Evolutionary conservation across 2,113 vertebrate genomes (phyloP).

Genomic region (Tyto alba): DNA sequence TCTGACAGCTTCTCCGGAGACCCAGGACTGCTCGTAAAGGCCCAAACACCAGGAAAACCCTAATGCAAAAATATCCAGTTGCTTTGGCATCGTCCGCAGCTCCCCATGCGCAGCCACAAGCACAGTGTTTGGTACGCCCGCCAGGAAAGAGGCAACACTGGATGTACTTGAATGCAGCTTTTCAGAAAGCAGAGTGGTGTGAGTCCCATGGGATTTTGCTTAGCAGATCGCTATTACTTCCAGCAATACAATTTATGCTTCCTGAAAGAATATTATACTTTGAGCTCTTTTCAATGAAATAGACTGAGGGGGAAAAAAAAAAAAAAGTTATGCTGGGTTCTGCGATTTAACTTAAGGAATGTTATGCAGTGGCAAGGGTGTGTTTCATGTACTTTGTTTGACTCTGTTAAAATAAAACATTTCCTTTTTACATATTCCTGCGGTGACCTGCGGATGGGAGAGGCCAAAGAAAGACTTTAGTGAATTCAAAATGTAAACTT

Average conservation of each 20-base stretch:
- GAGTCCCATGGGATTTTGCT: conserved; percentile 33
- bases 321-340: not conserved
- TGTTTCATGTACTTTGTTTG: conserved; percentile 12
- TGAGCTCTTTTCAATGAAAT: conserved; percentile 15
- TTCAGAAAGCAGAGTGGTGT: conserved; percentile 39
- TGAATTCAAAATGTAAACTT: not conserved
- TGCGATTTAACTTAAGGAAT: conserved; percentile 34
- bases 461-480: not conserved
- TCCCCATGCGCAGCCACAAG: not conserved
- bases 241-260: conserved; percentile 65
- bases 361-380: not conserved
- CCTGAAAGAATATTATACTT: conserved; percentile 59
- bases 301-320: accelerated
- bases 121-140: not conserved
- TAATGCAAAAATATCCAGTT: not conserved
- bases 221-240: conserved; percentile 66
- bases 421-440: conserved; percentile 31
- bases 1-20: not conserved
- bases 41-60: not conserved
- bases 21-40: not conserved
- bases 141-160: not conserved
- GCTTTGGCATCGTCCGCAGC: not conserved
- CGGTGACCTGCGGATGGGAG: not conserved
- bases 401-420: conserved; percentile 38
- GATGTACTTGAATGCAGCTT: conserved; percentile 34